Percentiles rank a stretch among this genome's conserved stretches.
These are phyloP conservation scores for Chirona hameri DNA, from an alignment of 2,888 invertebrate genomes.

Conservation along the genomic window DNA sequence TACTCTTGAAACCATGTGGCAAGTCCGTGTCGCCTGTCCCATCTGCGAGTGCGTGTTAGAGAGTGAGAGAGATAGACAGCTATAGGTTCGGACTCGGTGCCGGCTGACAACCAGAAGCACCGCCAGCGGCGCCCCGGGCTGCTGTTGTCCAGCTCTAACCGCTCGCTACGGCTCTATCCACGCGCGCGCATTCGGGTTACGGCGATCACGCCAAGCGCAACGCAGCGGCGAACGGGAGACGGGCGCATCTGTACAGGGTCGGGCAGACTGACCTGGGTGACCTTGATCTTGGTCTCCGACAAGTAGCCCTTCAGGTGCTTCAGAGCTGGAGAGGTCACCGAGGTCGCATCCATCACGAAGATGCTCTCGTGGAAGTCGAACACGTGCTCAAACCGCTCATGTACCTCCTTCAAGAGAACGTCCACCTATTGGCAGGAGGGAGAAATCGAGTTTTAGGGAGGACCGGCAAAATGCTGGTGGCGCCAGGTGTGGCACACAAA, in stretches of 20 bases:
- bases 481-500: too few species aligned
- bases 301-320: conserved; percentile 55
- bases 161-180: background rate
- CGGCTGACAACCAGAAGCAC: background rate
- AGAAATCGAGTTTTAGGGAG: background rate
- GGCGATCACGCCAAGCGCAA: background rate
- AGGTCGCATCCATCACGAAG: conserved; percentile 60
- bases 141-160: too few species aligned
- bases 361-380: conserved; percentile 58
- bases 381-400: conserved; percentile 53
- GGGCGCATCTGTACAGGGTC: too few species aligned
- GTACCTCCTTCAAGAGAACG: conserved; percentile 49
- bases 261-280: conserved; percentile 36
- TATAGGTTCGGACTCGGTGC: too few species aligned
- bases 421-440: conserved; percentile 32
- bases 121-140: too few species aligned
- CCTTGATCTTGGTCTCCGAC: conserved; percentile 38
- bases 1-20: background rate
- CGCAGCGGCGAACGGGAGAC: background rate
- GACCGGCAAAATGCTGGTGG: too few species aligned
- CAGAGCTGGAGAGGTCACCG: conserved; percentile 59
- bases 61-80: background rate
- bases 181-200: background rate
- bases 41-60: background rate
- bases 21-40: background rate